Evolutionary conservation across 2,113 vertebrate genomes (phyloP).

Genomic region (Phyllostomus hastatus): DNA sequence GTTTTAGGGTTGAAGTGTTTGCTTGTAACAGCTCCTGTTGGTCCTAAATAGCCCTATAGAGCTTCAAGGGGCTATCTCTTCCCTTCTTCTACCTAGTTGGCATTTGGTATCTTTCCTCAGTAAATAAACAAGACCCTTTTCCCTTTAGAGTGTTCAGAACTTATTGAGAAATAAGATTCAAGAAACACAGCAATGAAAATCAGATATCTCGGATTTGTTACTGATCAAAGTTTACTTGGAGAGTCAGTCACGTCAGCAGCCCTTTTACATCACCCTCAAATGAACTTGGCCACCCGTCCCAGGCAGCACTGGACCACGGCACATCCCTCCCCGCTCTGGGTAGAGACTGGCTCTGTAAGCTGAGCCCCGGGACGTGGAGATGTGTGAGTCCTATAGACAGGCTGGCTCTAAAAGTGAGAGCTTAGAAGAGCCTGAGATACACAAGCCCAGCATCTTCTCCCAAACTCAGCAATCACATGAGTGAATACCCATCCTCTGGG

Average conservation of each 20-base stretch:
- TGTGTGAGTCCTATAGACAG: accelerated
- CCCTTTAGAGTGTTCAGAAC: neutral
- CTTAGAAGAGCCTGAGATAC: neutral
- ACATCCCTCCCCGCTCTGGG: neutral
- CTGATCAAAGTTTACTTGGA: neutral
- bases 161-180: neutral
- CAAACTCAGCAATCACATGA: neutral
- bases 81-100: neutral
- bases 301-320: neutral
- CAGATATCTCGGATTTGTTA: neutral
- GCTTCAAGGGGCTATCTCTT: neutral
- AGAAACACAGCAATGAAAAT: neutral
- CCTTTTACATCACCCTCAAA: neutral
- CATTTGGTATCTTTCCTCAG: neutral
- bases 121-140: neutral
- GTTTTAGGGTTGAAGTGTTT: neutral
- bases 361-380: neutral
- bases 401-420: neutral
- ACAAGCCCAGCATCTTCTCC: neutral
- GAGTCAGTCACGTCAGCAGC: no score
- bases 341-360: neutral
- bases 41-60: neutral
- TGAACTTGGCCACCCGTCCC: neutral
- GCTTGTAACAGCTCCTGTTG: neutral
- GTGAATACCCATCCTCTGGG: neutral